These are phyloP conservation scores for Spea multiplicata DNA, from an alignment of 2,113 vertebrate species.

Conservation along the genomic window DNA sequence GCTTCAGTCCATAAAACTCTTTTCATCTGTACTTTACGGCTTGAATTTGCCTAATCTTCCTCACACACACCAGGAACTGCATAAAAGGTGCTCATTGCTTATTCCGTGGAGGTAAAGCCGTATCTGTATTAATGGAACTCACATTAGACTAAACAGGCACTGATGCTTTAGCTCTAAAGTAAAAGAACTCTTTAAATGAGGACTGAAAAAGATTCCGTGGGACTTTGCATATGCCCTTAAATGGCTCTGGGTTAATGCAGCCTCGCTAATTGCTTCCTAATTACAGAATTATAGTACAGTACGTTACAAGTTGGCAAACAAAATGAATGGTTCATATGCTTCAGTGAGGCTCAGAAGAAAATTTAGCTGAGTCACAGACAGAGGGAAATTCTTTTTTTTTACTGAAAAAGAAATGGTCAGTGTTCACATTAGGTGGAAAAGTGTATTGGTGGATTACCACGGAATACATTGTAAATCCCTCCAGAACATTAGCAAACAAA, in stretches of 20 bases:
- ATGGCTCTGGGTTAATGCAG: constrained; percentile 21
- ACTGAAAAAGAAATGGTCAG: constrained; percentile 26
- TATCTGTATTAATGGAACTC: not conserved
- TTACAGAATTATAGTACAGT: constrained; percentile 14
- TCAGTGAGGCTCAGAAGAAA: not conserved
- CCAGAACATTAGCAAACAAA: constrained; percentile 20
- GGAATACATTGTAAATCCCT: constrained; percentile 5
- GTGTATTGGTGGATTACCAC: constrained; percentile 12
- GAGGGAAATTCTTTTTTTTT: constrained; percentile 2
- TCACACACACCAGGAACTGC: no score
- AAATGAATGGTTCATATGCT: constrained; percentile 24
- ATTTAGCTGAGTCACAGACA: constrained; percentile 40
- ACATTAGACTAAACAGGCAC: not conserved
- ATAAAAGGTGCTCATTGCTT: no score
- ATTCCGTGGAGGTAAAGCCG: not conserved
- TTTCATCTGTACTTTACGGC: no score
- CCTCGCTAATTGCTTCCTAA: constrained; percentile 39
- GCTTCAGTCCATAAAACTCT: no score
- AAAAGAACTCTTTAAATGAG: not conserved
- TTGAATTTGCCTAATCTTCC: no score
- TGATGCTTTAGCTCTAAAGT: not conserved
- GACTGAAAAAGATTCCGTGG: not conserved
- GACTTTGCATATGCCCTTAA: constrained; percentile 18
- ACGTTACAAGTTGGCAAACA: constrained; percentile 23
- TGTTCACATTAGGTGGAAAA: constrained; percentile 10